Base-by-base conservation (phyloP, 2,888 invertebrate species). In the Caenorhabditis zanzibari region DNA sequence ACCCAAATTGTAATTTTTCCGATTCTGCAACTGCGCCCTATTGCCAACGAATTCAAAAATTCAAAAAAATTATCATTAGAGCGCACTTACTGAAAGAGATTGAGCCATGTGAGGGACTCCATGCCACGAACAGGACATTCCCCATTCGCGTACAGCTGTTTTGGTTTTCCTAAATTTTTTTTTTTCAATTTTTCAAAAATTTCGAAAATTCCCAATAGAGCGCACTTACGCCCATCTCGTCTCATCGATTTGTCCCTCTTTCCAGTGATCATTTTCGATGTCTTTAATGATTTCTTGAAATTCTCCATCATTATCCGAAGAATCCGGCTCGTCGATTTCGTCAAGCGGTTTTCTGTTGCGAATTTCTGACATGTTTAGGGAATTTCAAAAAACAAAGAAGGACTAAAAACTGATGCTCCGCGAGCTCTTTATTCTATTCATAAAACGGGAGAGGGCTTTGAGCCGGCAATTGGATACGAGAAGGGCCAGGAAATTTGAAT, bases 21-120 rank as follows among this genome's bases (percentile, higher is more conserved):
- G n/a, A n/a, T n/a, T n/a, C n/a, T n/a, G n/a, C n/a, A n/a, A n/a
- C n/a, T n/a, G n/a, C n/a, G n/a, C n/a, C n/a, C n/a, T n/a, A n/a
- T n/a, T n/a, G n/a, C n/a, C n/a, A n/a, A n/a, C n/a, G n/a, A n/a
- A n/a, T n/a, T n/a, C n/a, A n/a, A n/a, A 32, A 6, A 4, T 32
- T 6, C 6, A 0, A 54, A 56, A 26, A 26, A 24, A 5, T 19
- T 16, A 1, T 49, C 5, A 19, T 49, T 32, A 10, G 38, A 38
- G 14, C 28, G 4, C n/a, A 26, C 56, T 63, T 38, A 79, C 79
- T 52, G 80, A 72, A 80, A 80, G 52, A 49, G 77, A 73, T 47
- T 79, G 74, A 58, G 83, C 83, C 74, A 83, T 75, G 64, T 83
- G 83, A 32, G 83, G 83, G 38, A 83, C 35, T 35, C 83, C 83